Evolutionary conservation across 2,888 invertebrate species (phyloP).

Genomic region (Lasioglossum pauxillum): DNA sequence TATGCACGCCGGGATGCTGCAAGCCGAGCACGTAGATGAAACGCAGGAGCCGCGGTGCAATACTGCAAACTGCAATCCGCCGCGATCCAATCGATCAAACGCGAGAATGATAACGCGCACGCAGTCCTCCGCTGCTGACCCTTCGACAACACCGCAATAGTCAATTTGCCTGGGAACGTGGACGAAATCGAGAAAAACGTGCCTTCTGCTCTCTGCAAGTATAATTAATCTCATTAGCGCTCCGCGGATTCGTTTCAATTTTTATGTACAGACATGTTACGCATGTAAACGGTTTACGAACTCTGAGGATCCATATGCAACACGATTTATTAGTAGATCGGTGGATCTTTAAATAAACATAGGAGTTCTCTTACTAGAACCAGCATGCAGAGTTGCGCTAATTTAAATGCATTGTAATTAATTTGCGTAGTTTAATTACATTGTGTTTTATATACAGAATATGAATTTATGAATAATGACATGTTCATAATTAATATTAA

Average conservation of each 20-base stretch:
- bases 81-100: conserved; percentile 80
- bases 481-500: no score
- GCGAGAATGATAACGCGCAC: conserved; percentile 47
- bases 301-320: no score
- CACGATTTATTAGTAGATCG: no score
- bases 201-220: neutral
- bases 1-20: conserved; percentile 74
- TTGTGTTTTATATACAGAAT: no score
- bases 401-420: no score
- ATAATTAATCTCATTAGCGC: neutral
- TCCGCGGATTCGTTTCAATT: neutral
- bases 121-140: neutral
- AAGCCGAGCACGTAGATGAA: conserved; percentile 76
- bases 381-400: no score
- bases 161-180: neutral
- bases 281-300: no score
- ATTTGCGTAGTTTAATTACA: no score
- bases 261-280: no score
- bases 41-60: conserved; percentile 66
- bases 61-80: conserved; percentile 39
- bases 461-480: no score
- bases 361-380: no score
- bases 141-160: neutral
- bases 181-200: neutral
- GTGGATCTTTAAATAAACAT: no score